phyloP scores from a whole-genome alignment of 2,888 invertebrate genomes.

The Pristionchus mayeri region DNA sequence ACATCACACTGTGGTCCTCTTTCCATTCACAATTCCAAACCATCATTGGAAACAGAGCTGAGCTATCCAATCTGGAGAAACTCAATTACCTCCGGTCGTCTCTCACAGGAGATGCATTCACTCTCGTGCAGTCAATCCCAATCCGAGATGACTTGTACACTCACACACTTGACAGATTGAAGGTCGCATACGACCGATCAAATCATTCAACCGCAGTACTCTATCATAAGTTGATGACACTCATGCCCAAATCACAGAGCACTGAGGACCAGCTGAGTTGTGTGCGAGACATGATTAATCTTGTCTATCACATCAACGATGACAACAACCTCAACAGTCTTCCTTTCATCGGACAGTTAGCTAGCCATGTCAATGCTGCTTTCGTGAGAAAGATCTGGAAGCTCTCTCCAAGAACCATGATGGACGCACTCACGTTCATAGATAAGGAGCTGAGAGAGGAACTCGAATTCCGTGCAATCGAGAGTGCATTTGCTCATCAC shows the following conservation, averaged over 20 bases:
- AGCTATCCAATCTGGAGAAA: no score
- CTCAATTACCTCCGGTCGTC: no score
- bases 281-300: constrained; percentile 11
- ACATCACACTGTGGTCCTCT: neutral
- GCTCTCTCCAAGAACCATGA: neutral
- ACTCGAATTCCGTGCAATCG: neutral
- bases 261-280: neutral
- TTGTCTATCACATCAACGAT: neutral
- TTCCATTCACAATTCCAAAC: no score
- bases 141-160: neutral
- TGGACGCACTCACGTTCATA: neutral
- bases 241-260: neutral
- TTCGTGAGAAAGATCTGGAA: neutral
- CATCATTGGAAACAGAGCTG: no score
- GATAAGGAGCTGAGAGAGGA: neutral
- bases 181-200: neutral
- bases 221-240: neutral
- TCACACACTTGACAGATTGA: neutral
- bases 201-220: neutral
- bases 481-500: neutral
- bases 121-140: no score
- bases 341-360: neutral
- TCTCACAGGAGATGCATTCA: no score
- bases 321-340: neutral
- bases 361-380: neutral